Percentiles rank a stretch among this genome's conserved stretches.
Evolutionary conservation across 2,888 invertebrate genomes (phyloP).

Genomic region (Sphaeridia pumilis): DNA sequence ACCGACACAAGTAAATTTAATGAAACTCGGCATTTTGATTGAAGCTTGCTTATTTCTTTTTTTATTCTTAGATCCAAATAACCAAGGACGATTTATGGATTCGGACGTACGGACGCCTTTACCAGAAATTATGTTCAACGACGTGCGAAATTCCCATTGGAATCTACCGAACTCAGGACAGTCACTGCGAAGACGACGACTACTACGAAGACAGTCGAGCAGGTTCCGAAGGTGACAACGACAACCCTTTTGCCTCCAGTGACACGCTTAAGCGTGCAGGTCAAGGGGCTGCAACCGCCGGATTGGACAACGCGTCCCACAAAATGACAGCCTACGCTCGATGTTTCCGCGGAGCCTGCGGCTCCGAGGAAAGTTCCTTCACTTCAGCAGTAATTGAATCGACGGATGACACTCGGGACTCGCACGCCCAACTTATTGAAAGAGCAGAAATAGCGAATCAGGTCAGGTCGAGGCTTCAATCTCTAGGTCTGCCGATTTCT

Average conservation of each 20-base stretch:
- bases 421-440: slow-evolving; percentile 83
- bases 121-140: slow-evolving; percentile 95
- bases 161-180: slow-evolving; percentile 91
- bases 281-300: not conserved
- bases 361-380: slow-evolving; percentile 29
- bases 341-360: slow-evolving; percentile 33
- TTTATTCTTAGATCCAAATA: slow-evolving; percentile 78
- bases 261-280: slow-evolving; percentile 22
- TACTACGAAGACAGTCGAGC: slow-evolving; percentile 23
- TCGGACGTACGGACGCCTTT: slow-evolving; percentile 89
- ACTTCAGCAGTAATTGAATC: slow-evolving; percentile 32
- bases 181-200: slow-evolving; percentile 39
- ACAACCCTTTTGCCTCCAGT: slow-evolving; percentile 25
- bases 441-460: slow-evolving; percentile 89
- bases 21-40: too few species aligned
- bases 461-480: slow-evolving; percentile 87
- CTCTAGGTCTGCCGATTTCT: slow-evolving; percentile 74
- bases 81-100: slow-evolving; percentile 98
- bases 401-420: slow-evolving; percentile 58
- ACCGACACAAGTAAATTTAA: too few species aligned
- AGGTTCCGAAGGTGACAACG: slow-evolving; percentile 15
- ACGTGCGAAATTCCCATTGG: slow-evolving; percentile 98
- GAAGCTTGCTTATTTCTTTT: too few species aligned
- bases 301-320: slow-evolving; percentile 12
- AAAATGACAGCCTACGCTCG: slow-evolving; percentile 18